Conservation (phyloP, 1,140 invertebrate species). For the Armadillidium nasatum region DNA sequence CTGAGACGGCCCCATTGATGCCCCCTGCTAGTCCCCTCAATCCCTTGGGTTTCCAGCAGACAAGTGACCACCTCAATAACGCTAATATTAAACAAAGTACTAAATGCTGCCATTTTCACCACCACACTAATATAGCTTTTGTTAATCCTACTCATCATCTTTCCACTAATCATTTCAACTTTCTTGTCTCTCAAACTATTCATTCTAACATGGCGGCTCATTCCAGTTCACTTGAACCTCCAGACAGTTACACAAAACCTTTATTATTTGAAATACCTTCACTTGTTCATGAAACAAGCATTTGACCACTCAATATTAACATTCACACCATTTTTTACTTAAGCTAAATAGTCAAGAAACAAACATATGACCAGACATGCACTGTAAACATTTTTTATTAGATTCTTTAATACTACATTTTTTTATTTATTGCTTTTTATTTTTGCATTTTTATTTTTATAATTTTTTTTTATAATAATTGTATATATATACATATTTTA, state of each 20-base stretch:
- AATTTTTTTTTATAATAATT: too few species aligned
- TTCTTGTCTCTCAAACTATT: constrained; percentile 38
- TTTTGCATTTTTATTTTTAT: too few species aligned
- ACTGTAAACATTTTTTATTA: too few species aligned
- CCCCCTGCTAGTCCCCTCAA: constrained; percentile 35
- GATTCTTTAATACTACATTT: too few species aligned
- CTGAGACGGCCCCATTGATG: constrained; percentile 38
- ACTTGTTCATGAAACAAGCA: constrained; percentile 46
- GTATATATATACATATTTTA: too few species aligned
- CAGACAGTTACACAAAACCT: constrained; percentile 29
- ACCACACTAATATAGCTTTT: constrained; percentile 31
- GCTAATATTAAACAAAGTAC: constrained; percentile 41
- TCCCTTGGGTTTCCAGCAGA: constrained; percentile 40
- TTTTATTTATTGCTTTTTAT: too few species aligned
- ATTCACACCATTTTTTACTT: not conserved
- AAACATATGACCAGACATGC: too few species aligned
- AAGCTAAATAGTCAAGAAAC: too few species aligned
- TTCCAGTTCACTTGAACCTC: constrained; percentile 43
- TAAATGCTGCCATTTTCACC: constrained; percentile 39
- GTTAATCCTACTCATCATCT: constrained; percentile 34
- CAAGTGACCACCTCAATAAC: constrained; percentile 37
- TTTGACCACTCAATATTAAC: constrained; percentile 36
- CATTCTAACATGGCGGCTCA: constrained; percentile 43
- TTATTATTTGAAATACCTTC: constrained; percentile 41
- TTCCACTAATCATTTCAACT: constrained; percentile 42